These are phyloP conservation scores for Halcyon malimbica DNA, from an alignment of 2,113 vertebrate genomes.

Conservation along the genomic window DNA sequence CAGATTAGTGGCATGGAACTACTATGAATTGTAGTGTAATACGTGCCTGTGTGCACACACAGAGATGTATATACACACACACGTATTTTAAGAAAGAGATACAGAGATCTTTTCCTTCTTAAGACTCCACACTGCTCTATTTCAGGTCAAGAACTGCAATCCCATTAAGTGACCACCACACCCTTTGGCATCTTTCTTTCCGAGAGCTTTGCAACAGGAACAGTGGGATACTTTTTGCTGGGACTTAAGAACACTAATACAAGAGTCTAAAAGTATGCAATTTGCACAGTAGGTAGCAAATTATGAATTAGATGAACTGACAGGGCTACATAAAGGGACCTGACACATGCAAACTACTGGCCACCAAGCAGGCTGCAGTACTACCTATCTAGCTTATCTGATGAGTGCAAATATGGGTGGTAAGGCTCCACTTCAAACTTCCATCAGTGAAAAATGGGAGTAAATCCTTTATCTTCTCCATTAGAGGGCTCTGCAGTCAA, in stretches of 20 bases:
- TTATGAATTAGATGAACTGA: neutral
- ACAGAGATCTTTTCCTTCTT: neutral
- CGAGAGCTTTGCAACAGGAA: neutral
- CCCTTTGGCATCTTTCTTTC: neutral
- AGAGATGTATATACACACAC: neutral
- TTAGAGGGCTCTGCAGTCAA: slow-evolving; percentile 9
- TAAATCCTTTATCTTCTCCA: neutral
- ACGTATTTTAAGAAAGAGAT: neutral
- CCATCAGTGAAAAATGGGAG: neutral
- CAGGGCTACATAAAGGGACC: neutral
- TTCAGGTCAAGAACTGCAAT: neutral
- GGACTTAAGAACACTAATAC: neutral
- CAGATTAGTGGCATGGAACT: slow-evolving; percentile 47
- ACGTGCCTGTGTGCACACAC: neutral
- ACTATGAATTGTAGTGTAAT: neutral
- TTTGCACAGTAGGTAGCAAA: neutral
- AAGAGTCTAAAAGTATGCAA: neutral
- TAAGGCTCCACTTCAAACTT: neutral
- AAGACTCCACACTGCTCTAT: neutral
- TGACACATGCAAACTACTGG: neutral
- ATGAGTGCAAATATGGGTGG: neutral
- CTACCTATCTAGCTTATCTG: neutral
- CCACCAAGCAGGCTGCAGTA: neutral
- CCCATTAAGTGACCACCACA: neutral
- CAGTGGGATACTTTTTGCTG: neutral